Conservation (phyloP, 2,113 vertebrate genomes). For the Hydropotes inermis region DNA sequence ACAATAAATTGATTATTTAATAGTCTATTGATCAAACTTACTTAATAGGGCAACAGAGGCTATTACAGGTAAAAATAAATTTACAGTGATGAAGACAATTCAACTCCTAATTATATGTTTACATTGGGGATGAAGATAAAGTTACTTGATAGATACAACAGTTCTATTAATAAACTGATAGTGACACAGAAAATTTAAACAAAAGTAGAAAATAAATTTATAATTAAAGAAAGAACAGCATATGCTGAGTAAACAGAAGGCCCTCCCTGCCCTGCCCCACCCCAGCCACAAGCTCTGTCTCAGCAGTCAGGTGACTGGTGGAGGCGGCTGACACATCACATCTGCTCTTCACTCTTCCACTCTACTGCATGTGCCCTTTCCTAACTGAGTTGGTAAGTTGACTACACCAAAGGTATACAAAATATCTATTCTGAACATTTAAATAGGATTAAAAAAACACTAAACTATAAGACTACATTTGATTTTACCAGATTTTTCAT, state of each 20-base stretch:
- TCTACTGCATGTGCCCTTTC: neutral
- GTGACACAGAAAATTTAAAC: neutral
- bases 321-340: neutral
- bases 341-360: neutral
- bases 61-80: slow-evolving; percentile 11
- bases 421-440: neutral
- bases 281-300: neutral
- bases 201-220: neutral
- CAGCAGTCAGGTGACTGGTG: fast-evolving
- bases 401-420: neutral
- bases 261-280: neutral
- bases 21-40: neutral
- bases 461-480: neutral
- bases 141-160: neutral
- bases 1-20: neutral
- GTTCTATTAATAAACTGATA: neutral
- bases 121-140: neutral
- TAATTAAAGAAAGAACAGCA: neutral
- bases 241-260: neutral
- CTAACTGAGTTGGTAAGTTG: neutral
- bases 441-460: neutral
- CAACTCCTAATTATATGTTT: slow-evolving; percentile 6
- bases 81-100: neutral
- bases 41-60: neutral
- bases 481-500: neutral